Evolutionary conservation across 2,113 vertebrate species (phyloP).

Genomic region (Cyphotilapia sp.): DNA sequence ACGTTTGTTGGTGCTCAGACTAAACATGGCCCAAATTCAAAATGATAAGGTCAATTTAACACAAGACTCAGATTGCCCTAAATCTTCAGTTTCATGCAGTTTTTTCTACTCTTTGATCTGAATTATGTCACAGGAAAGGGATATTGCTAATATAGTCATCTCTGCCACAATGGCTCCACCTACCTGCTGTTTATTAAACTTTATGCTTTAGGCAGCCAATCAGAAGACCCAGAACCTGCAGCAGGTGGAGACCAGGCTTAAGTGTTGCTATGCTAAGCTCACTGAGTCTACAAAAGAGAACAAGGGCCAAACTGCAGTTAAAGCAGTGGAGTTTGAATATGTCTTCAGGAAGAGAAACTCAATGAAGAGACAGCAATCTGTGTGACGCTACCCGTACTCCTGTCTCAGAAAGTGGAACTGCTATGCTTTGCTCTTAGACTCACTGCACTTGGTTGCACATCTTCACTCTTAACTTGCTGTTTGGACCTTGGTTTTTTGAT

Average conservation of each 20-base stretch:
- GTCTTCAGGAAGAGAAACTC: not conserved
- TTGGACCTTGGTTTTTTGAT: not conserved
- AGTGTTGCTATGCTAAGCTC: not conserved
- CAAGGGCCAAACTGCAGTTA: accelerated
- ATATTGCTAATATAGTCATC: not conserved
- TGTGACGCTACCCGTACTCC: accelerated
- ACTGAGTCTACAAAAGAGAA: not conserved
- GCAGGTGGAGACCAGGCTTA: not conserved
- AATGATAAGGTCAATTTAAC: not conserved
- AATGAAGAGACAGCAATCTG: not conserved
- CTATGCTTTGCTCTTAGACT: constrained; percentile 58
- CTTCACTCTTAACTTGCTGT: not conserved
- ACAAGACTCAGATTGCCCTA: not conserved
- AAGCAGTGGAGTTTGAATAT: not conserved
- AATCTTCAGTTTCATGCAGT: not conserved
- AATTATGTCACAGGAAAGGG: accelerated
- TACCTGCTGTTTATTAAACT: not conserved
- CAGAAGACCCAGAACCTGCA: not conserved
- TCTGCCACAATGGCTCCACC: not conserved
- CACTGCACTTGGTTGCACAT: not conserved
- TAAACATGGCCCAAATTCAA: not conserved
- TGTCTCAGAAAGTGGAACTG: constrained; percentile 75
- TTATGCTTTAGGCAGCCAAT: not conserved
- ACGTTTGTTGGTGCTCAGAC: not conserved
- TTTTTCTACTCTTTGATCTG: not conserved